Evolutionary conservation across 2,888 invertebrate species (phyloP).

Genomic region (Ophioninae sp.): DNA sequence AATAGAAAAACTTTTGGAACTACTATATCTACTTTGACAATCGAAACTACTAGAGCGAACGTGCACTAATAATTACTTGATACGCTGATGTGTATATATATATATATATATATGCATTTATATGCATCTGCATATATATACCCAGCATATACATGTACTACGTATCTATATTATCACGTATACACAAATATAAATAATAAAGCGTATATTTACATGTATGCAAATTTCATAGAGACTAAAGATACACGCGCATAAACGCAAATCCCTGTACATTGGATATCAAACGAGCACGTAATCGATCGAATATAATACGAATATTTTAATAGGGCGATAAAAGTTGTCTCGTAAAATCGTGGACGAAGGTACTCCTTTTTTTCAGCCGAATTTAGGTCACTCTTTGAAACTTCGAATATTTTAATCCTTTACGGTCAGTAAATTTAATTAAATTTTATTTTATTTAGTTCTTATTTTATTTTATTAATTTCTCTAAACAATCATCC

Average conservation of each 20-base stretch:
- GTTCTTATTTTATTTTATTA: background rate
- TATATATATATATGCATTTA: too few relatives aligned
- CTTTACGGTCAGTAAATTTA: background rate
- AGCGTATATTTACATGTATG: slow-evolving; percentile 48
- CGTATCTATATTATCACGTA: slow-evolving; percentile 35
- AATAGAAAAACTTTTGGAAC: slow-evolving; percentile 50
- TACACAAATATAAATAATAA: slow-evolving; percentile 36
- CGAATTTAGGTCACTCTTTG: too few relatives aligned
- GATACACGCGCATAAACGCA: slow-evolving; percentile 1
- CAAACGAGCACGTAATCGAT: slow-evolving; percentile 14
- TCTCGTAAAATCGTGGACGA: slow-evolving; percentile 2
- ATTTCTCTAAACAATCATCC: too few relatives aligned
- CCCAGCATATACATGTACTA: slow-evolving; percentile 29
- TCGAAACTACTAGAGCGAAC: slow-evolving; percentile 69
- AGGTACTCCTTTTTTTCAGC: too few relatives aligned
- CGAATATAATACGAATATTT: slow-evolving; percentile 5
- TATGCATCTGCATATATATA: too few relatives aligned
- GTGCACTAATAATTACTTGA: slow-evolving; percentile 50
- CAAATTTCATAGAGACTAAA: slow-evolving; percentile 50
- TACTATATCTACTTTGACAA: slow-evolving; percentile 75
- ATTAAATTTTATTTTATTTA: background rate
- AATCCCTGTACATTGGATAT: slow-evolving; percentile 19
- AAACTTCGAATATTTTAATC: too few relatives aligned
- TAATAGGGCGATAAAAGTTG: background rate
- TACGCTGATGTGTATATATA: slow-evolving; percentile 40